Conservation (phyloP, 2,113 vertebrate genomes). For the Ploceus nigricollis region DNA sequence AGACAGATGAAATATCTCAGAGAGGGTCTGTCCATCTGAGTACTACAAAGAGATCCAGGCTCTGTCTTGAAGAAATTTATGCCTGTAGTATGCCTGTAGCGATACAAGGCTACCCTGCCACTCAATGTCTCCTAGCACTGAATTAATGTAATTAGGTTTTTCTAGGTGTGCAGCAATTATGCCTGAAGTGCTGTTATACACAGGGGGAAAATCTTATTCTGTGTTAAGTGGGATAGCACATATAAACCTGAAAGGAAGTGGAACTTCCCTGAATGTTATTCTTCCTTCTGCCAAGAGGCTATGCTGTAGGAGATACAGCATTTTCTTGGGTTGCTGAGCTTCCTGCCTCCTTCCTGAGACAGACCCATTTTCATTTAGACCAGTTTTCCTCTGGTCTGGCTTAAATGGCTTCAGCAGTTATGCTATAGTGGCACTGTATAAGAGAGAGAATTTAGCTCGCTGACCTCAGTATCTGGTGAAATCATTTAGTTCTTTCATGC, state of each 20-base stretch:
- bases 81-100: not conserved
- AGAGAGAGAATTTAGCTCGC: not conserved
- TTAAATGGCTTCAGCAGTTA: not conserved
- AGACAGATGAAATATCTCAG: not conserved
- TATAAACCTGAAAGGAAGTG: not conserved
- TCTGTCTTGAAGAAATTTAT: not conserved
- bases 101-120: not conserved
- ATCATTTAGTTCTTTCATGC: not conserved
- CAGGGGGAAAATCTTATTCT: not conserved
- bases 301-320: not conserved
- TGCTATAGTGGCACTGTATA: not conserved
- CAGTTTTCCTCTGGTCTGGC: not conserved
- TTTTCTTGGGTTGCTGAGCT: not conserved
- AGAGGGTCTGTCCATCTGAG: not conserved
- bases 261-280: not conserved
- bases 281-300: not conserved
- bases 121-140: not conserved
- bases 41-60: not conserved
- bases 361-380: not conserved
- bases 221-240: not conserved
- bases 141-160: not conserved
- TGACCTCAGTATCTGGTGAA: not conserved
- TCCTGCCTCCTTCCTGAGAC: not conserved
- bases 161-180: not conserved
- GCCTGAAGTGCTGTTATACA: not conserved